Percentiles rank a stretch among this genome's conserved stretches.
phyloP scores from a whole-genome alignment of 2,888 invertebrate genomes.

The Caenorhabditis wallacei region DNA sequence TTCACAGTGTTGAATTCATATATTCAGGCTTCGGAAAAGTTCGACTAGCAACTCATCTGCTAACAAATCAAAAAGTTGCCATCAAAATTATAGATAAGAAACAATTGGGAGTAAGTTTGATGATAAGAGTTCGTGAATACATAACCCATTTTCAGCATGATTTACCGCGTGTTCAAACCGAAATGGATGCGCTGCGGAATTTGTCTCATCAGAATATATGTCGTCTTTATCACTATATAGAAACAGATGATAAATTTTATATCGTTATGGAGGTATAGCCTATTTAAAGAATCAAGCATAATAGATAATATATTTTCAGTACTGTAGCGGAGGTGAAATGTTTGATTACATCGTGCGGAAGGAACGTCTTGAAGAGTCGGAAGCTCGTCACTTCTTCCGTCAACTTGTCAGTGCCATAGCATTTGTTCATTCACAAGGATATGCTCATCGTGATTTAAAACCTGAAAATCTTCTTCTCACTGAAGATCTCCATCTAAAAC shows the following conservation, averaged over 20 bases:
- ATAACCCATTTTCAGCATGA: conserved; percentile 86
- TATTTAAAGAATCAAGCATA: background rate
- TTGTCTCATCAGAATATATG: conserved; percentile 87
- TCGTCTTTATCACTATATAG: conserved; percentile 89
- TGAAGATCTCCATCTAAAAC: conserved; percentile 88
- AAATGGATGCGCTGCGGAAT: conserved; percentile 87
- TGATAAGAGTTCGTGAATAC: background rate
- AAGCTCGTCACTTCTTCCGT: conserved; percentile 89
- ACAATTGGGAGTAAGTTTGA: conserved; percentile 86
- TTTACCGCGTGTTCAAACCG: conserved; percentile 88
- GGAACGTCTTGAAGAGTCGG: conserved; percentile 87
- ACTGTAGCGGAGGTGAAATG: conserved; percentile 90
- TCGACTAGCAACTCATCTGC: conserved; percentile 89
- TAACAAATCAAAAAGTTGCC: conserved; percentile 91
- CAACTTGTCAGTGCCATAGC: conserved; percentile 90
- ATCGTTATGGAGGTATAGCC: conserved; percentile 88
- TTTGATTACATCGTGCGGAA: conserved; percentile 92
- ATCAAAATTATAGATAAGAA: conserved; percentile 91
- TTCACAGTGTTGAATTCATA: background rate
- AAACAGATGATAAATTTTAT: conserved; percentile 89
- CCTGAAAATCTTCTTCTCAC: conserved; percentile 91
- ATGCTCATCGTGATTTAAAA: conserved; percentile 90
- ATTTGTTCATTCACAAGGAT: conserved; percentile 89
- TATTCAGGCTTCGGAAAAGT: conserved; percentile 84
- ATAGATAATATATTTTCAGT: conserved; percentile 83